A percentile compares a stretch with the other conserved stretches of the same genome.
Evolutionary conservation across 2,113 vertebrate genomes (phyloP).

Genomic region (Gobius niger): DNA sequence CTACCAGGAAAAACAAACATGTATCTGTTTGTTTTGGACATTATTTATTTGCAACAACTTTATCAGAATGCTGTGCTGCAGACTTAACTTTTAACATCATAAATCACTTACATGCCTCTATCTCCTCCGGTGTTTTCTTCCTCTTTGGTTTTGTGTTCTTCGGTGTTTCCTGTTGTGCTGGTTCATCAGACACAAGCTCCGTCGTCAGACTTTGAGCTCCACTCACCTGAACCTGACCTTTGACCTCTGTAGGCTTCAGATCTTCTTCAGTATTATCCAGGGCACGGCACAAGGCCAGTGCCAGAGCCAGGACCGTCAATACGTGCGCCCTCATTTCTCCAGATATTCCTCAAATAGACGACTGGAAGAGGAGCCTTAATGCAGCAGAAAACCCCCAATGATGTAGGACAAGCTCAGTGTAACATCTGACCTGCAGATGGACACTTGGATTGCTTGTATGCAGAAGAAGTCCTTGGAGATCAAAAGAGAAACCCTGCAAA

Average conservation of each 20-base stretch:
- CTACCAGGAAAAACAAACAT: conserved; percentile 10
- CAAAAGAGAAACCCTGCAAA: conserved; percentile 34
- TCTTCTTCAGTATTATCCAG: conserved; percentile 34
- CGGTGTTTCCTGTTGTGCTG: conserved; percentile 21
- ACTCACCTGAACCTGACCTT: conserved; percentile 21
- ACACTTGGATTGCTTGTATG: conserved; percentile 2
- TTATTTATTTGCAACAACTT: no score
- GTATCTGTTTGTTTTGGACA: no score
- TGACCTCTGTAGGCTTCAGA: conserved; percentile 14
- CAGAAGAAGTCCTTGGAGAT: conserved; percentile 19
- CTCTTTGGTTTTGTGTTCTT: conserved; percentile 63
- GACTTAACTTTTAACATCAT: no score
- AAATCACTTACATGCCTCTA: conserved; percentile 70
- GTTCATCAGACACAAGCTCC: conserved; percentile 56
- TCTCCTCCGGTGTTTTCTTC: conserved; percentile 76
- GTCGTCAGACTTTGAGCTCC: conserved; percentile 10
- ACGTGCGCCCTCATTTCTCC: conserved; percentile 53
- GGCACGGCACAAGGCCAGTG: conserved; percentile 40
- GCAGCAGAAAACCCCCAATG: conserved; percentile 5
- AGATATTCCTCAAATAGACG: not conserved
- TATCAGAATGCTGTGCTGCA: no score
- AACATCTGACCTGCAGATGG: conserved; percentile 57
- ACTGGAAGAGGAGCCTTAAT: conserved; percentile 2
- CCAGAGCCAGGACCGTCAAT: conserved; percentile 42
- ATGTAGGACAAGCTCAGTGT: not conserved